A percentile compares a stretch with the other conserved stretches of the same genome.
These are phyloP conservation scores for Mormoops blainvillei DNA, from an alignment of 2,113 vertebrate genomes.

Conservation along the genomic window DNA sequence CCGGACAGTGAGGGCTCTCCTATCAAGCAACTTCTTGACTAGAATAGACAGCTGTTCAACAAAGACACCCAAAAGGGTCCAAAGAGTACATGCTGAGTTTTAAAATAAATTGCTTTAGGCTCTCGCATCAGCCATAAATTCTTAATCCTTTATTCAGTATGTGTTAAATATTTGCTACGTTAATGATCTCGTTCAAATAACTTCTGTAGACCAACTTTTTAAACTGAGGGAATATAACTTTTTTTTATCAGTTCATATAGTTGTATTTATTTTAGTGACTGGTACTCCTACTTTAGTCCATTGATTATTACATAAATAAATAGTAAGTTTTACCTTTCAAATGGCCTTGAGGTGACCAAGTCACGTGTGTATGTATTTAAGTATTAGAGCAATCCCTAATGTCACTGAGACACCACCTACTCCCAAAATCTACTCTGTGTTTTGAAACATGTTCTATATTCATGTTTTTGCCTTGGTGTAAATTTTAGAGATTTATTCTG, in stretches of 20 bases:
- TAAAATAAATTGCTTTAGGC: background rate
- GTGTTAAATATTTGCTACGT: background rate
- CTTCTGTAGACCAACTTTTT: background rate
- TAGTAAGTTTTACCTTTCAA: background rate
- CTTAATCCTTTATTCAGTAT: background rate
- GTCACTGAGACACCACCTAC: background rate
- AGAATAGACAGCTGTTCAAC: background rate
- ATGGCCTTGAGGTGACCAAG: background rate
- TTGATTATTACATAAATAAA: background rate
- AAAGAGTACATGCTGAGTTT: background rate
- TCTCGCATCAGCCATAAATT: background rate
- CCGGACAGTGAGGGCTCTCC: background rate
- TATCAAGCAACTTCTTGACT: background rate
- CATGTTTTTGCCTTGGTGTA: background rate
- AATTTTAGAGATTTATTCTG: background rate
- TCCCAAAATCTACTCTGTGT: background rate
- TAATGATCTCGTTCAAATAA: background rate
- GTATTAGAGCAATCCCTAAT: background rate
- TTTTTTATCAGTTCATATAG: background rate
- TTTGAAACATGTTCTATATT: background rate
- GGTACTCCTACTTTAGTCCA: background rate
- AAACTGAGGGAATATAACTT: too few relatives aligned
- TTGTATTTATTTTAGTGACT: background rate
- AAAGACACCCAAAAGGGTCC: background rate
- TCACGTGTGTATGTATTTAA: background rate